phyloP scores from a whole-genome alignment of 2,888 invertebrate species.

The Stegophylla sp. region DNA sequence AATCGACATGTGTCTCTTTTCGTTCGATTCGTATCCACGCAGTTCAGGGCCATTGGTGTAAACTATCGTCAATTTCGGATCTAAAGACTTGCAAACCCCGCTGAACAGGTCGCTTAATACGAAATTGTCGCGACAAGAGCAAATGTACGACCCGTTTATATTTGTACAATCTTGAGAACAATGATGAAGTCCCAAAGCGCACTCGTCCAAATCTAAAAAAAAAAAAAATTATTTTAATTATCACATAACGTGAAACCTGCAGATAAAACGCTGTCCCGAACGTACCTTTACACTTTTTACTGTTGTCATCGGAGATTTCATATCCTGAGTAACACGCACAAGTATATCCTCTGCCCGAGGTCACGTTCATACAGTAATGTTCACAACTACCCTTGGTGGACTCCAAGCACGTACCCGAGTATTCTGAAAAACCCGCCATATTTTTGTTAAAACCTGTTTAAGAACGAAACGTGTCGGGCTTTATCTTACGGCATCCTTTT shows the following conservation, averaged over 20 bases:
- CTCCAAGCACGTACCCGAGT: constrained; percentile 65
- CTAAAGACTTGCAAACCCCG: constrained; percentile 80
- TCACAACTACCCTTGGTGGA: constrained; percentile 81
- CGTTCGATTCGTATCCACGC: constrained; percentile 73
- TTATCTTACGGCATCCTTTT: constrained; percentile 79
- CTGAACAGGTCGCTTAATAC: constrained; percentile 76
- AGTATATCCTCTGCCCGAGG: constrained; percentile 81
- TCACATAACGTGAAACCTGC: background rate
- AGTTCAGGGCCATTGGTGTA: constrained; percentile 73
- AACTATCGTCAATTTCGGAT: constrained; percentile 69
- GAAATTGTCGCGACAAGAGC: constrained; percentile 86
- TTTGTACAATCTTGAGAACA: constrained; percentile 95
- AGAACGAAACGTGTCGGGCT: background rate
- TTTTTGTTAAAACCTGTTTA: background rate
- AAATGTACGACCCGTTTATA: constrained; percentile 86
- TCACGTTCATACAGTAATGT: constrained; percentile 87
- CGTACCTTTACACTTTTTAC: constrained; percentile 76
- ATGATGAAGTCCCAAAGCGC: constrained; percentile 79
- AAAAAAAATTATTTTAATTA: background rate
- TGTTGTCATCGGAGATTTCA: constrained; percentile 79
- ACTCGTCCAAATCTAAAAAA: constrained; percentile 83
- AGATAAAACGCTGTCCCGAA: too few relatives aligned
- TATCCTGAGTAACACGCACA: constrained; percentile 89
- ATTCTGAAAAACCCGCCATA: too few relatives aligned
- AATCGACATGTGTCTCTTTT: constrained; percentile 75